Percentiles rank a stretch among this genome's conserved stretches.
Conservation (phyloP, 2,113 vertebrate species). For the Symphodus melops region DNA sequence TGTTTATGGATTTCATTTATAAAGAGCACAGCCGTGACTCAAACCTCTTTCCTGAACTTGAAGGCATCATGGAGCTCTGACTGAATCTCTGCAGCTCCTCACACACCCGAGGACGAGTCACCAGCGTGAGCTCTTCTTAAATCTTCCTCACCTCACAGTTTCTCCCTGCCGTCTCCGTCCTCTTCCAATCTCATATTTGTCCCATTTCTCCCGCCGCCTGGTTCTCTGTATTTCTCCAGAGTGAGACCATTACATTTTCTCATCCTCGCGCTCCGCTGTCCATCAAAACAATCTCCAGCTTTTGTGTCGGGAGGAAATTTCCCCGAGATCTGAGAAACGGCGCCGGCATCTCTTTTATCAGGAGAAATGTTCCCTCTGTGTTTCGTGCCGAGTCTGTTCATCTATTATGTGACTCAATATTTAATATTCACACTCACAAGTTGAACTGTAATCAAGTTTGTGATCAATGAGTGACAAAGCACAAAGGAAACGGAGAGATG, state of each 20-base stretch:
- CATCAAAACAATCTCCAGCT: conserved; percentile 20
- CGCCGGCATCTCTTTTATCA: not conserved
- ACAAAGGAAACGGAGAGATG: conserved; percentile 10
- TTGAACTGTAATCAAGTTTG: conserved; percentile 2
- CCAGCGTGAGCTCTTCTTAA: conserved; percentile 56
- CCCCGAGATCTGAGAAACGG: not conserved
- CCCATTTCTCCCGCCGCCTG: conserved; percentile 42
- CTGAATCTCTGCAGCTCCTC: conserved; percentile 40
- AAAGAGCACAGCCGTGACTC: too few species aligned
- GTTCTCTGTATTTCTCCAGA: conserved; percentile 44
- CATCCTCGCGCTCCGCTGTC: conserved; percentile 28
- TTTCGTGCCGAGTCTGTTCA: not conserved
- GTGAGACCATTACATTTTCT: conserved; percentile 49
- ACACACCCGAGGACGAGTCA: conserved; percentile 20
- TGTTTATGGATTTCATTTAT: too few species aligned
- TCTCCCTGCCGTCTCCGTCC: conserved; percentile 24
- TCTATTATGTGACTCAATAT: not conserved
- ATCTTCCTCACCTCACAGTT: conserved; percentile 39
- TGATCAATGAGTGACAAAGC: conserved; percentile 5
- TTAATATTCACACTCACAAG: conserved; percentile 10
- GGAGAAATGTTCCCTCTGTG: not conserved
- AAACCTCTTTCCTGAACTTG: too few species aligned
- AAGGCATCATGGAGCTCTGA: conserved; percentile 7
- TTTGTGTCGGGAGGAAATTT: conserved; percentile 18
- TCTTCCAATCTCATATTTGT: conserved; percentile 45